Conservation (phyloP, 2,888 invertebrate genomes). For the Tiphia femorata region DNA sequence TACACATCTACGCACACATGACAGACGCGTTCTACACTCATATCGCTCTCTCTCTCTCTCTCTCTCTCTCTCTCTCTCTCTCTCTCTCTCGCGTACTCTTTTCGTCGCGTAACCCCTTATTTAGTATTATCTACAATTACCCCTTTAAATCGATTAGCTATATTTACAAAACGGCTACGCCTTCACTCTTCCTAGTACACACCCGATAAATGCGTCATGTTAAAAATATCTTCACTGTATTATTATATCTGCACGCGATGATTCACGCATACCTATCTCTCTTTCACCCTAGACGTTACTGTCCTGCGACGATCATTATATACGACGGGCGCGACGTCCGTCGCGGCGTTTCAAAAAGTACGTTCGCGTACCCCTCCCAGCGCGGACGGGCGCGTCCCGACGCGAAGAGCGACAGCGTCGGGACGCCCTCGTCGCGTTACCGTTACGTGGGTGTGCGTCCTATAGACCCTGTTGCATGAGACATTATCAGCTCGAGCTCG, state of each 20-base stretch:
- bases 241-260: conserved; percentile 10
- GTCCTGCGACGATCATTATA: conserved; percentile 20
- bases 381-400: background rate
- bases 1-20: too few species aligned
- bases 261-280: background rate
- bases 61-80: background rate
- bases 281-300: conserved; percentile 1
- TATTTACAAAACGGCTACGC: conserved; percentile 58
- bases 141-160: conserved; percentile 56
- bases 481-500: conserved; percentile 27
- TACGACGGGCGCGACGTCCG: conserved; percentile 12
- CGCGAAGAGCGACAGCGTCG: conserved; percentile 12
- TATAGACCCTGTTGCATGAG: conserved; percentile 48
- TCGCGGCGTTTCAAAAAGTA: too few species aligned
- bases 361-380: conserved; percentile 11
- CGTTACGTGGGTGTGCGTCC: conserved; percentile 26
- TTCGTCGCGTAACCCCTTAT: too few species aligned
- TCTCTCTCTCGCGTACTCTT: background rate
- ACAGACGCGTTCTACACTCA: too few species aligned
- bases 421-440: conserved; percentile 16
- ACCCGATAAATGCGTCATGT: conserved; percentile 40
- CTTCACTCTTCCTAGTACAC: conserved; percentile 34
- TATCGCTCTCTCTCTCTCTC: too few species aligned
- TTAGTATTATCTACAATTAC: conserved; percentile 60
- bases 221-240: conserved; percentile 56